Base-by-base conservation (phyloP, 2,888 invertebrate genomes). In the Autographa pulchrina region DNA sequence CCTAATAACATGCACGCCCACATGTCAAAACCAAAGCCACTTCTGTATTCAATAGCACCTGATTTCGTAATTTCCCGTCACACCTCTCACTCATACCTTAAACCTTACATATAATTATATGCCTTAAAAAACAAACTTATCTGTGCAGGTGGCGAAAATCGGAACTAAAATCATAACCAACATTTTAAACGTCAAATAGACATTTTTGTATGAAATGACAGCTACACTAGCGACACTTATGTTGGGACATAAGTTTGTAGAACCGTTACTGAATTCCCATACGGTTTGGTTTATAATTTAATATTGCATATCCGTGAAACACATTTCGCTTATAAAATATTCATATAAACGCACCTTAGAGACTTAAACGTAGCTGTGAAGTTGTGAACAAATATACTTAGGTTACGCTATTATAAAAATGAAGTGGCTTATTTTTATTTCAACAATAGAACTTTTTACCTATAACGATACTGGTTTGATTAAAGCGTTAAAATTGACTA, bases 321-420 rank as follows among this genome's bases (percentile, higher is more conserved):
- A 74, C 80, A 85, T 90, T 90, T 89, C 86, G 78, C 88, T 89
- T 73, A 87, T 89, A 78, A 82, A 89, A 88, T 90, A 90, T 90
- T 89, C 83, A 89, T 86, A 77, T 59, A 18, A 62, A 62, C 43
- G 65, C 75, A 72, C 71, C 6, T 63, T 74, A 76, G 82, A 81
- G 72, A 77, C 69, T 52, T 38, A 52, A 62, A 68, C 3, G 58
- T 48, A 63, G 18, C 59, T 14, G 2, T 58, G 48, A 48, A n/a
- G 48, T 48, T 48, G 48, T 48, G n/a, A 48, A 48, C 6, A n/a
- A 35, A 8, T 52, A 72, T 13, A 43, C 13, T 68, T 70, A 81
- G 61, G 41, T 61, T 69, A 75, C 67, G 71, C 66, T 67, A 62
- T 48, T 31, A 20, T 1, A 66, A 54, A 20, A 25, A 25, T 25